Conservation (phyloP, 2,888 invertebrate genomes). For the Thalpophila matura region DNA sequence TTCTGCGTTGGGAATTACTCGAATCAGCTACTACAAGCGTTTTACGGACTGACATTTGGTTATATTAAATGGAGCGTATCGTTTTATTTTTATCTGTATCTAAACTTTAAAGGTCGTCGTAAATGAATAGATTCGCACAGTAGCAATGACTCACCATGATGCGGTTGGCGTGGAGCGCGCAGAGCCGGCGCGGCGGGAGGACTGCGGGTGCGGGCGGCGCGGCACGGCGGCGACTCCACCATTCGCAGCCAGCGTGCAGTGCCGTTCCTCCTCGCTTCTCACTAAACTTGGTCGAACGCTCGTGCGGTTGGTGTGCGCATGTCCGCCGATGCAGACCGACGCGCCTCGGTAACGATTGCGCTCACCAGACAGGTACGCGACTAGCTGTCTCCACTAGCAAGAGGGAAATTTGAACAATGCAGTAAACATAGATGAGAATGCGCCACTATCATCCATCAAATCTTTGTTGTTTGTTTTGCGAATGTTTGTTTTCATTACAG, state of each 20-base stretch:
- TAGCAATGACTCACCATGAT: slow-evolving; percentile 89
- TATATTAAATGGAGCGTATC: slow-evolving; percentile 65
- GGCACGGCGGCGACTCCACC: slow-evolving; percentile 76
- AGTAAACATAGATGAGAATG: slow-evolving; percentile 75
- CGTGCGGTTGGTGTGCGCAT: slow-evolving; percentile 82
- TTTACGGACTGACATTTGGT: slow-evolving; percentile 51
- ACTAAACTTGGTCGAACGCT: slow-evolving; percentile 76
- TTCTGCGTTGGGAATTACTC: slow-evolving; percentile 45
- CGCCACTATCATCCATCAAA: slow-evolving; percentile 68
- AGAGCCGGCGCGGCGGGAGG: slow-evolving; percentile 87
- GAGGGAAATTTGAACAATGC: slow-evolving; percentile 86
- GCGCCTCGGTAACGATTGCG: slow-evolving; percentile 88
- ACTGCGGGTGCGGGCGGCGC: slow-evolving; percentile 87
- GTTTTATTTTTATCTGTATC: slow-evolving; percentile 71
- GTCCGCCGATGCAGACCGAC: slow-evolving; percentile 87
- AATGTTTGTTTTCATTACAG: slow-evolving; percentile 56
- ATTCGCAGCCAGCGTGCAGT: slow-evolving; percentile 78
- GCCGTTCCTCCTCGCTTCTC: slow-evolving; percentile 84
- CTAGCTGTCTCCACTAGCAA: slow-evolving; percentile 86
- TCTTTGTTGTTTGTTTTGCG: slow-evolving; percentile 64
- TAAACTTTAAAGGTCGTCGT: slow-evolving; percentile 77
- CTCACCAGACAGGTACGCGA: slow-evolving; percentile 85
- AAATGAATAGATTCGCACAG: slow-evolving; percentile 87
- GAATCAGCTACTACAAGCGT: slow-evolving; percentile 26
- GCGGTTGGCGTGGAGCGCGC: slow-evolving; percentile 87